These are phyloP conservation scores for Chloroceryle amazona DNA, from an alignment of 2,797 vertebrate species.

Conservation along the genomic window DNA sequence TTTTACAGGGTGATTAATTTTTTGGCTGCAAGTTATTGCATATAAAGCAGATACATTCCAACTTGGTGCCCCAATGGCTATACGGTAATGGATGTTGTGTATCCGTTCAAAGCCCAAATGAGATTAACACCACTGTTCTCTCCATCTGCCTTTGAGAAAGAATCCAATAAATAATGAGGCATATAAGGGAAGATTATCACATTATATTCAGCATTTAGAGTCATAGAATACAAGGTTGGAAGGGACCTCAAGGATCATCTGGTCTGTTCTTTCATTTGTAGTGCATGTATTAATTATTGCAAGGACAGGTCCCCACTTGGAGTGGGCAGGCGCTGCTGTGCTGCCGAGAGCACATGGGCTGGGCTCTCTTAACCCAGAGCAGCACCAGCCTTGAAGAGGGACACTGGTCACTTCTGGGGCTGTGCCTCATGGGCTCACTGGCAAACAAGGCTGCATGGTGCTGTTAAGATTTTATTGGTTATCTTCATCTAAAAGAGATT, in stretches of 20 bases:
- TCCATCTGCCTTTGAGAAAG: constrained; percentile 58
- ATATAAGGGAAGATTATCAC: neutral
- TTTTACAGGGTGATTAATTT: constrained; percentile 37
- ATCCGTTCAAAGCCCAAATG: neutral
- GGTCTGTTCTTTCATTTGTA: neutral
- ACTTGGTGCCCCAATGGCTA: neutral
- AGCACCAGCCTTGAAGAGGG: fast-evolving
- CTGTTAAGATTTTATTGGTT: neutral
- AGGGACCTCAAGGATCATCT: neutral
- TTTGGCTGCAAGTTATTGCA: neutral
- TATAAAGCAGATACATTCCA: neutral
- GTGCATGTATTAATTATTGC: neutral
- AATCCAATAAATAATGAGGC: neutral
- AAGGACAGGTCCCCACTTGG: fast-evolving
- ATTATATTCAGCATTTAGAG: neutral
- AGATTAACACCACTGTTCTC: constrained; percentile 34
- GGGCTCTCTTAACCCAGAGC: neutral
- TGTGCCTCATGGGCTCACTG: fast-evolving
- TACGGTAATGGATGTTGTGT: neutral
- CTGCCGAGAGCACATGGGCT: fast-evolving
- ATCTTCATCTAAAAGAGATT: neutral
- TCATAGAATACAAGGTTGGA: neutral
- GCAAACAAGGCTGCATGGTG: neutral
- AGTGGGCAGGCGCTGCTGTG: neutral
- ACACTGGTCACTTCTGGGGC: neutral